Conservation (phyloP, 2,888 invertebrate species). For the Athrips mouffetella region DNA sequence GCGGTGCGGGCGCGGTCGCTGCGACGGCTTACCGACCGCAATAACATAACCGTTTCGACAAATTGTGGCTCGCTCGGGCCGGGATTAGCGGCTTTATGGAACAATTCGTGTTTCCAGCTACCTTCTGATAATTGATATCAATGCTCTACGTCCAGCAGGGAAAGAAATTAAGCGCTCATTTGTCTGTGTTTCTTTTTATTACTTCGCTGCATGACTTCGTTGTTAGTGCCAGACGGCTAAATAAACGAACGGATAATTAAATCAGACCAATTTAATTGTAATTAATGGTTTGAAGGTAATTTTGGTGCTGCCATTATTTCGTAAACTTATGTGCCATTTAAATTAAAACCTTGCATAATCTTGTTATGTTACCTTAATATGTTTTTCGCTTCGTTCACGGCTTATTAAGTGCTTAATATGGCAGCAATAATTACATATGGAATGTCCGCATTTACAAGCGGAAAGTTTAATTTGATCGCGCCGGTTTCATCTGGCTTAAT, state of each 20-base stretch:
- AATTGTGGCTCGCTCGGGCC: slow-evolving; percentile 66
- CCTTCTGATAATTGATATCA: slow-evolving; percentile 73
- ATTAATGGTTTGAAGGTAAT: neutral
- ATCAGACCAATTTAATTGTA: slow-evolving; percentile 10
- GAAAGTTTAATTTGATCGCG: neutral
- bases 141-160: slow-evolving; percentile 54
- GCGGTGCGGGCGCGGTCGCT: slow-evolving; percentile 20
- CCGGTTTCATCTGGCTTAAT: slow-evolving; percentile 28
- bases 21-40: slow-evolving; percentile 65
- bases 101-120: slow-evolving; percentile 57
- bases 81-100: slow-evolving; percentile 74
- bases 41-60: slow-evolving; percentile 77
- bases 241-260: slow-evolving; percentile 28
- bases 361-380: neutral
- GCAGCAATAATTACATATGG: neutral
- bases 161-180: slow-evolving; percentile 57
- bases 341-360: neutral
- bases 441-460: neutral
- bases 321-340: neutral
- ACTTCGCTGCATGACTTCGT: slow-evolving; percentile 45
- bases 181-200: slow-evolving; percentile 53
- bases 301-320: too few species aligned
- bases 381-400: neutral
- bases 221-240: slow-evolving; percentile 22
- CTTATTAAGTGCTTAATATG: neutral